Evolutionary conservation across 2,113 vertebrate genomes (phyloP).

Genomic region (Lonchura striata): DNA sequence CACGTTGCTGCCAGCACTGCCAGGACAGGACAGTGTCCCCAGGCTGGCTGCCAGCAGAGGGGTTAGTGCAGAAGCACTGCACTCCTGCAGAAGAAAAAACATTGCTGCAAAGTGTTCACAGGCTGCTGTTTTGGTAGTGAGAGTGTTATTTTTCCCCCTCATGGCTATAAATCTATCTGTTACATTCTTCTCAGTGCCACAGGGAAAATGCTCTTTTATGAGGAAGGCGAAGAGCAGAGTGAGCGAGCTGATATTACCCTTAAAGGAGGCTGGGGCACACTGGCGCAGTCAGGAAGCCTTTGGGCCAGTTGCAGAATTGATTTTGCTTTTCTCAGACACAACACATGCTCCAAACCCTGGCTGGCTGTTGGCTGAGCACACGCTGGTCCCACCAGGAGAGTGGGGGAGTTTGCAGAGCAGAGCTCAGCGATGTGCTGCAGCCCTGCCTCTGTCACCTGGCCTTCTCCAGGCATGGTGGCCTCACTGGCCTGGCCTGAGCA

Average conservation of each 20-base stretch:
- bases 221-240: not conserved
- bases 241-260: not conserved
- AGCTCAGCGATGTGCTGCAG: not conserved
- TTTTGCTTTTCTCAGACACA: not conserved
- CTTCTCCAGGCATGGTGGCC: not conserved
- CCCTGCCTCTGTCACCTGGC: not conserved
- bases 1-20: not conserved
- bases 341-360: not conserved
- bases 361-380: not conserved
- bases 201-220: not conserved
- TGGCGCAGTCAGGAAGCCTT: not conserved
- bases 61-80: not conserved
- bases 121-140: not conserved
- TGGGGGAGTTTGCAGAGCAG: accelerated
- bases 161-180: not conserved
- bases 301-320: not conserved
- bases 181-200: not conserved
- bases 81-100: not conserved
- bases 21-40: not conserved
- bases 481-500: not conserved
- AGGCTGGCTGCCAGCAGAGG: not conserved
- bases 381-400: accelerated
- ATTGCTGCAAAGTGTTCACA: not conserved
- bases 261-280: not conserved
- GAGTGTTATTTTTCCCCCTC: not conserved